Conservation (phyloP, 2,113 vertebrate genomes). For the Cromileptes altivelis region DNA sequence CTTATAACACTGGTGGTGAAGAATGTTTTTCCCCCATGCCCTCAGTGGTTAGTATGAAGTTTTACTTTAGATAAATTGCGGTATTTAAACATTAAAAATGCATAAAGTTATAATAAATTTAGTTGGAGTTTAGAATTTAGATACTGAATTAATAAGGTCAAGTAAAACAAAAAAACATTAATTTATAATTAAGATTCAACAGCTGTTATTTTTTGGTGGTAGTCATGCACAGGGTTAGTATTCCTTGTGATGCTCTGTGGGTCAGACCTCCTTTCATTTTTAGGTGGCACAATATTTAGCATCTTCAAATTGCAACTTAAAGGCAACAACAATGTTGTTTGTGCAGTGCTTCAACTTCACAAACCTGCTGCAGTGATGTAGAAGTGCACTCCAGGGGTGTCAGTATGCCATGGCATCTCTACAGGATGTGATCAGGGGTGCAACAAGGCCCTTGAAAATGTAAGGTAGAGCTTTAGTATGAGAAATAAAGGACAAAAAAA, state of each 20-base stretch:
- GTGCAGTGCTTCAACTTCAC: not conserved
- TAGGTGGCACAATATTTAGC: not conserved
- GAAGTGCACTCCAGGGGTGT: not conserved
- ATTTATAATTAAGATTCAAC: too few relatives aligned
- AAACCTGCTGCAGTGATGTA: not conserved
- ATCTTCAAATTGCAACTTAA: not conserved
- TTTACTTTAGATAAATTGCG: not conserved
- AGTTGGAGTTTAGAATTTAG: not conserved
- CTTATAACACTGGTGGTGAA: rapidly evolving
- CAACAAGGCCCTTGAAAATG: not conserved
- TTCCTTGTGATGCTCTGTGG: not conserved
- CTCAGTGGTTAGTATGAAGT: not conserved
- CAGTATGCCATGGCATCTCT: too few relatives aligned
- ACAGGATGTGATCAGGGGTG: not conserved
- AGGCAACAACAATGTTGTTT: not conserved
- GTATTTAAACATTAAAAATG: not conserved
- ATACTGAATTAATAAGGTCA: not conserved
- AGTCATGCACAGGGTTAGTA: not conserved
- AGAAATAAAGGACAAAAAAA: too few relatives aligned
- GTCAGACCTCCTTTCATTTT: not conserved
- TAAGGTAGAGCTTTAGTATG: too few relatives aligned
- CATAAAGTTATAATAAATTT: too few relatives aligned
- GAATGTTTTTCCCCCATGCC: not conserved
- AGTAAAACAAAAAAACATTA: not conserved
- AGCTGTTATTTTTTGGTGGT: not conserved